phyloP scores from a whole-genome alignment of 2,113 vertebrate species.

The Oceanites oceanicus region DNA sequence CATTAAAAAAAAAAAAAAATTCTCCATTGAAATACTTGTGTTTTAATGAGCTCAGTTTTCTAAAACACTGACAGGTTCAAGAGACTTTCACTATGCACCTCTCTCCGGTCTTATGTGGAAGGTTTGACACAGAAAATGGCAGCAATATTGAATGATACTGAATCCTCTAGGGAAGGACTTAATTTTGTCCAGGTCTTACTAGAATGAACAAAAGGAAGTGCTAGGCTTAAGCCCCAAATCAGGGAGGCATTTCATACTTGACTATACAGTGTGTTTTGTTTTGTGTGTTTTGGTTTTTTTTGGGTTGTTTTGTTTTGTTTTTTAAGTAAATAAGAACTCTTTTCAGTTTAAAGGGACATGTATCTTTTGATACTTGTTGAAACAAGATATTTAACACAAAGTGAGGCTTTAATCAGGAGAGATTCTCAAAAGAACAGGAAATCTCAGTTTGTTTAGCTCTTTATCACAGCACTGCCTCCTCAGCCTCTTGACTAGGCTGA shows the following conservation, averaged over 20 bases:
- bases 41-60: background rate
- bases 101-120: background rate
- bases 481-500: background rate
- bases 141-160: background rate
- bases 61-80: background rate
- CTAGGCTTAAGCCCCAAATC: background rate
- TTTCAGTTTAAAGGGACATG: background rate
- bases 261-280: too few species aligned
- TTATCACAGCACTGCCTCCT: background rate
- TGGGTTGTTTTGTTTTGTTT: background rate
- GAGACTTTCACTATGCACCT: background rate
- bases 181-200: background rate
- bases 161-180: background rate
- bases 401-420: background rate
- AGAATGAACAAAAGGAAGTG: background rate
- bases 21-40: background rate
- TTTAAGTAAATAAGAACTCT: background rate
- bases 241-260: background rate
- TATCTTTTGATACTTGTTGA: background rate
- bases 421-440: background rate
- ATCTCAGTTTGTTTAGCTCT: background rate
- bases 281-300: background rate
- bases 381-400: background rate
- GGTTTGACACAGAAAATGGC: background rate
- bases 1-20: background rate